Percentiles rank a stretch among this genome's conserved stretches.
Evolutionary conservation across 1,140 invertebrate species (phyloP).

Genomic region (Caerostris extrusa): DNA sequence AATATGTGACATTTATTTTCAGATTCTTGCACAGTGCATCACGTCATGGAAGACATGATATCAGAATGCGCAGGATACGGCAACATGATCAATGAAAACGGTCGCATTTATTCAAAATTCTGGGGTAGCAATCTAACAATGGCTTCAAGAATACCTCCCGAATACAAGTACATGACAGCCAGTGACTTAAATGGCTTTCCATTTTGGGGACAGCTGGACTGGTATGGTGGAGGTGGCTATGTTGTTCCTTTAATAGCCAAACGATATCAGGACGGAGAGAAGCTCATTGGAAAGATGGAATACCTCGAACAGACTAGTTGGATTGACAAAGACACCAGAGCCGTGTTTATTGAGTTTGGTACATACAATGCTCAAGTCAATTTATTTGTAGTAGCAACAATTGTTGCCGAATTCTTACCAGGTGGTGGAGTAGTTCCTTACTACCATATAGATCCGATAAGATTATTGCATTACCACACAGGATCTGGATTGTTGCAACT

Average conservation of each 20-base stretch:
- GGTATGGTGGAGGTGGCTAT: constrained; percentile 84
- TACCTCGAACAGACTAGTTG: constrained; percentile 81
- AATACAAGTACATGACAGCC: constrained; percentile 80
- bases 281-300: constrained; percentile 80
- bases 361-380: constrained; percentile 84
- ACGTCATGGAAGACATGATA: constrained; percentile 79
- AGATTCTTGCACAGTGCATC: constrained; percentile 79
- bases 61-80: constrained; percentile 80
- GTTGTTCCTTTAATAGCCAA: constrained; percentile 82
- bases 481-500: constrained; percentile 79
- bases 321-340: constrained; percentile 84
- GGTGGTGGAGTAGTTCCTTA: constrained; percentile 82
- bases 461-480: constrained; percentile 80
- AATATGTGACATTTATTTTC: not conserved
- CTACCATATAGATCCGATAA: constrained; percentile 82
- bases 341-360: constrained; percentile 84
- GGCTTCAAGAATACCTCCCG: constrained; percentile 61
- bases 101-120: constrained; percentile 62
- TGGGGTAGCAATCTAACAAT: constrained; percentile 61
- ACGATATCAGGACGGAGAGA: constrained; percentile 75
- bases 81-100: constrained; percentile 80
- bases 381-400: constrained; percentile 82
- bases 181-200: constrained; percentile 81
- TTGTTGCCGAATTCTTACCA: constrained; percentile 83
- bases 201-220: constrained; percentile 81